Evolutionary conservation across 2,888 invertebrate genomes (phyloP).

Genomic region (Nephrotoma appendiculata): DNA sequence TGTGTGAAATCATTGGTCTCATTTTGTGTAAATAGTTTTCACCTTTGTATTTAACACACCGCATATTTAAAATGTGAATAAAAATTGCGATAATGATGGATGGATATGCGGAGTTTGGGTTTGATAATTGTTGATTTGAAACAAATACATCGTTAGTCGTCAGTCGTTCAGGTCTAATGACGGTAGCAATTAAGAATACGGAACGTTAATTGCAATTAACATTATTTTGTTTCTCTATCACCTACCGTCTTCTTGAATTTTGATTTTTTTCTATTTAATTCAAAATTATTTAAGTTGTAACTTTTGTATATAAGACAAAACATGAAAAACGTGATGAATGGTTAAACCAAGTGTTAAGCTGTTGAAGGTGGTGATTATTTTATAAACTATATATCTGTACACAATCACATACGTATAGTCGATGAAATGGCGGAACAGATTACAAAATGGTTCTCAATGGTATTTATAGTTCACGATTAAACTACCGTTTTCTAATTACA

Average conservation of each 20-base stretch:
- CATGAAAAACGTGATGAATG: background rate
- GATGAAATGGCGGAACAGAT: background rate
- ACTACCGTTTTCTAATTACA: background rate
- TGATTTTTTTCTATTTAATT: background rate
- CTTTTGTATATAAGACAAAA: background rate
- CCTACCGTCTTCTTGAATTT: background rate
- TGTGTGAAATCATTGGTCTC: background rate
- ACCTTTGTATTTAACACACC: background rate
- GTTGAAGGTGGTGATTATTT: background rate
- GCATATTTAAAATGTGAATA: background rate
- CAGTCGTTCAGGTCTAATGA: background rate
- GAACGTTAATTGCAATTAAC: background rate
- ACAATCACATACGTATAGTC: background rate
- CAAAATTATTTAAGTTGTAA: background rate
- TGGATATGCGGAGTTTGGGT: background rate
- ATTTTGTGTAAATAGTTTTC: background rate
- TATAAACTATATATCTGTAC: background rate
- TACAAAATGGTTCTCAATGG: background rate
- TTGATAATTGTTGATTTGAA: background rate
- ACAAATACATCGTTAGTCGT: background rate
- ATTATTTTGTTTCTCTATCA: background rate
- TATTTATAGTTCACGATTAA: background rate
- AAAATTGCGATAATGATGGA: background rate
- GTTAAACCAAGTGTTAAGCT: background rate
- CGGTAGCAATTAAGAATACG: background rate